A percentile compares a stretch with the other conserved stretches of the same genome.
Conservation (phyloP, 2,888 invertebrate genomes). For the Apamea crenata region DNA sequence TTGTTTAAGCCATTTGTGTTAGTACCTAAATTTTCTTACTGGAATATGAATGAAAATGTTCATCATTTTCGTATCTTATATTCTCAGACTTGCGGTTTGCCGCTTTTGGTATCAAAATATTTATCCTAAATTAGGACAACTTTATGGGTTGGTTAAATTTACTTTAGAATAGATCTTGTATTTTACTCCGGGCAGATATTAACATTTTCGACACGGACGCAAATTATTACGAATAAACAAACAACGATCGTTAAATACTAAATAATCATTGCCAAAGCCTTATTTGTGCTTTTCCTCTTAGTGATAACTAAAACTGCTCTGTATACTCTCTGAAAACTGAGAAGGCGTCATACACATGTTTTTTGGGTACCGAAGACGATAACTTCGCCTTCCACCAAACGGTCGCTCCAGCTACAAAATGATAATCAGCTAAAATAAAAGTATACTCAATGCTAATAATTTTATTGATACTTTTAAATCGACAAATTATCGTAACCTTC, state of each 20-base stretch:
- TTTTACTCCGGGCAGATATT: constrained; percentile 47
- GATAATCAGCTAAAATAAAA: not conserved
- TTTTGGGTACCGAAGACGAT: not conserved
- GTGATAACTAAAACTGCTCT: not conserved
- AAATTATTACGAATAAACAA: constrained; percentile 42
- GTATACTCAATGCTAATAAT: not conserved
- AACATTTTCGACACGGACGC: constrained; percentile 21
- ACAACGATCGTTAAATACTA: constrained; percentile 7
- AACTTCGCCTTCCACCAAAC: not conserved
- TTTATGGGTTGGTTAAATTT: constrained; percentile 46
- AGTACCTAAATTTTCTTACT: constrained; percentile 35
- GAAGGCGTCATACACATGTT: not conserved
- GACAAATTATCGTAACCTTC: not conserved
- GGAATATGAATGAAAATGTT: constrained; percentile 46
- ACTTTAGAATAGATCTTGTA: constrained; percentile 29
- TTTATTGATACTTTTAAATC: not conserved
- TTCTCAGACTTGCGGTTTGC: constrained; percentile 34
- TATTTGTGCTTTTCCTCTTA: constrained; percentile 17
- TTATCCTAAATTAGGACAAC: constrained; percentile 50
- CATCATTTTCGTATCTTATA: constrained; percentile 50
- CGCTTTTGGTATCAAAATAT: constrained; percentile 52
- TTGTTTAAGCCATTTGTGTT: constrained; percentile 38
- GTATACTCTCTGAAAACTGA: not conserved
- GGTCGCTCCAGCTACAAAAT: not conserved
- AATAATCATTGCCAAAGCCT: constrained; percentile 9